These are phyloP conservation scores for Dendrolimus pini DNA, from an alignment of 2,888 invertebrate genomes.

Conservation along the genomic window DNA sequence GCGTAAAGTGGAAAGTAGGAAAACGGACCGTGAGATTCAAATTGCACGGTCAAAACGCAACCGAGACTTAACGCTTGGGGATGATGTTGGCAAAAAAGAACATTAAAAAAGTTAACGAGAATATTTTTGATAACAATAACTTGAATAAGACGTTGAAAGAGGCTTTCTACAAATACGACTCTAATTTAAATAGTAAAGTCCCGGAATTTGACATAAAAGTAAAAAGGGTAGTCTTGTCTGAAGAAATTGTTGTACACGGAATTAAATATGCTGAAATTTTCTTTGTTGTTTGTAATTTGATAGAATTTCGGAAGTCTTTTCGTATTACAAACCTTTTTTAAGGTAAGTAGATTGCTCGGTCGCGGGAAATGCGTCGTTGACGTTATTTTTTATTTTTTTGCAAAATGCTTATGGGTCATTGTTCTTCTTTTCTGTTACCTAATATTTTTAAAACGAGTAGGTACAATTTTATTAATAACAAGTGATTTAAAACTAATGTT, in stretches of 20 bases:
- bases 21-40: too few species aligned
- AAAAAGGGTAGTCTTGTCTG: conserved; percentile 1
- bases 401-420: neutral
- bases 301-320: neutral
- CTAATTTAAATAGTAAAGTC: conserved; percentile 2
- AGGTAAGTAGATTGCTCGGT: neutral
- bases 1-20: too few species aligned
- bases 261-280: conserved; percentile 1
- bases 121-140: too few species aligned
- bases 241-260: conserved; percentile 1
- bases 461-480: neutral
- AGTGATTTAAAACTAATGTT: neutral
- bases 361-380: neutral
- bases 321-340: neutral
- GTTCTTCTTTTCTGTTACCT: neutral
- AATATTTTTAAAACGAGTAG: neutral
- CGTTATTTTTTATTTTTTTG: neutral
- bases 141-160: neutral
- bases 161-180: conserved; percentile 1
- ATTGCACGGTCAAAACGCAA: too few species aligned
- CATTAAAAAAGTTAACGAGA: too few species aligned
- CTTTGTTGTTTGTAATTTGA: neutral
- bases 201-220: conserved; percentile 1
- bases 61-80: too few species aligned
- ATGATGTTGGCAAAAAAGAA: too few species aligned